Base-by-base conservation (phyloP, 92 coral and sea anemone genomes). In the Palythoa heliodiscus region DNA sequence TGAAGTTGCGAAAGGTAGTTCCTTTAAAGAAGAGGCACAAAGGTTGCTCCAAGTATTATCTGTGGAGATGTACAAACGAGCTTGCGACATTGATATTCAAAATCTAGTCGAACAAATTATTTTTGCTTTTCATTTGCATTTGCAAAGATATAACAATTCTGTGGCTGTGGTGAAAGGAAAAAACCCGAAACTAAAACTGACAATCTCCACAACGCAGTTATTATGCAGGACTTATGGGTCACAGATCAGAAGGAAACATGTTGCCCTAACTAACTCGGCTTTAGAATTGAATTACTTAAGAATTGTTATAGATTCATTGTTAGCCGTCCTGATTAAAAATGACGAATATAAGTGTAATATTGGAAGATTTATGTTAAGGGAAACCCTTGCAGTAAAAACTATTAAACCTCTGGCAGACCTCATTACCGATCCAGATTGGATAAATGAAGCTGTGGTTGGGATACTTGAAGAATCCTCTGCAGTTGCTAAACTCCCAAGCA, bases 331-430 rank as follows among this genome's bases (percentile, higher is more conserved):
- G 88, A 82, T 88, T 11, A 89, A 92, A 11, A 61, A 89, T 48
- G 89, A 91, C 24, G 89, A 92, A 11, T 92, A 89, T 63, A 87
- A 82, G 40, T 96, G 99, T 63, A 89, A 94, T 75, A 72, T 93
- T 19, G 99, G 99, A n/a, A 81, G 96, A 70, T 96, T 96, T 80
- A 94, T 96, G 87, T 82, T 96, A 72, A 87, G 98, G 47, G 99
- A 96, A 67, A 91, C 94, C 89, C 86, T 96, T 20, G 93, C 99
- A 5, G 92, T 91, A 5, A 91, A 88, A 87, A 84, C 91, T 1
- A 35, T 96, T 76, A 83, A 88, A 39, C 91, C 93, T 2, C 91
- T 93, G 23, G 84, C 84, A 52, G 87, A 91, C 71, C 76, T 89
- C 40, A 60, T 96, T 55, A 82, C 92, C 7, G 95, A 96, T 47